These are phyloP conservation scores for Liolophura sinensis DNA, from an alignment of 1,140 invertebrate genomes.

Conservation along the genomic window DNA sequence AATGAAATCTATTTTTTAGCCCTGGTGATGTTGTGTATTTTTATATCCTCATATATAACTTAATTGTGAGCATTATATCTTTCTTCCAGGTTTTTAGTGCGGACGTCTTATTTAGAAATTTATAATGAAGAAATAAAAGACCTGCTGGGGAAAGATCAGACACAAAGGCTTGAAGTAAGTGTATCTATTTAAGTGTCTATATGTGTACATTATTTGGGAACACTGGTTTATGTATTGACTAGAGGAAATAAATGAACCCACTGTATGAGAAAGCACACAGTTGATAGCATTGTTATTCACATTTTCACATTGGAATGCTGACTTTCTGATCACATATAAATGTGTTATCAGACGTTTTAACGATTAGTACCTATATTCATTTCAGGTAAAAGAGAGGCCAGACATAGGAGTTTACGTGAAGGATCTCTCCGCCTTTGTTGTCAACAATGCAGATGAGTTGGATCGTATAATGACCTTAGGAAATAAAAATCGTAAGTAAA, in stretches of 20 bases:
- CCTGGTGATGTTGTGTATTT: neutral
- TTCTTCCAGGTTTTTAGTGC: slow-evolving; percentile 67
- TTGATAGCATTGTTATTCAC: neutral
- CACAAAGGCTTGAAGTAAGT: slow-evolving; percentile 61
- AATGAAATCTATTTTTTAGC: slow-evolving; percentile 1
- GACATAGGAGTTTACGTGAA: slow-evolving; percentile 83
- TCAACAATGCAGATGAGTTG: slow-evolving; percentile 83
- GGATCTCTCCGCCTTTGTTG: slow-evolving; percentile 75
- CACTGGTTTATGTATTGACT: too few relatives aligned
- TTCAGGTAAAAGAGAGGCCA: slow-evolving; percentile 73
- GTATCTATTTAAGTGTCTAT: too few relatives aligned
- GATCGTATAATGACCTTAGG: slow-evolving; percentile 78
- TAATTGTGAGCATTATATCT: neutral
- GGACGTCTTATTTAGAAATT: slow-evolving; percentile 93
- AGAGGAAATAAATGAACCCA: too few relatives aligned
- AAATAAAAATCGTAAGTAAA: slow-evolving; percentile 77
- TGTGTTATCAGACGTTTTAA: neutral
- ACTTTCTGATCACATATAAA: neutral
- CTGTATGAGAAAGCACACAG: neutral
- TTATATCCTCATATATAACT: neutral
- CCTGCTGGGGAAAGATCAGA: slow-evolving; percentile 87
- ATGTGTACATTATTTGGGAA: too few relatives aligned
- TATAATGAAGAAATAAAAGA: slow-evolving; percentile 98
- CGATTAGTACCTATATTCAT: slow-evolving; percentile 4
- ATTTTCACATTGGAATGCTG: neutral